These are phyloP conservation scores for Luidia sarsii DNA, from an alignment of 53 echinoderm and acorn worm genomes.

Conservation along the genomic window DNA sequence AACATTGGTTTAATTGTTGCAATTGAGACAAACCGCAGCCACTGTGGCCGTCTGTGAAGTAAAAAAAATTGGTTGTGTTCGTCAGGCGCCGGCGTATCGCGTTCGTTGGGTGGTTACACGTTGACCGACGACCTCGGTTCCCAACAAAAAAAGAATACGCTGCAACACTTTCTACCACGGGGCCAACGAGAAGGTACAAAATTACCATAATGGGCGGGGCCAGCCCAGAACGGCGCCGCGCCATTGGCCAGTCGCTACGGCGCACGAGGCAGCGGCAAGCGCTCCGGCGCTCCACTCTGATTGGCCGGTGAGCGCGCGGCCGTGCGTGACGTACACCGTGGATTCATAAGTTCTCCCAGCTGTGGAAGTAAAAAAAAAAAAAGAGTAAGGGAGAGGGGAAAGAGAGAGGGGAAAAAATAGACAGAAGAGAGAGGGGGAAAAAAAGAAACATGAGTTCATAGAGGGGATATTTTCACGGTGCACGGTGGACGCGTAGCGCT, in stretches of 20 bases:
- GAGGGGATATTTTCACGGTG: neutral
- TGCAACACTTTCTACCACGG: neutral
- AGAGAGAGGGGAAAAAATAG: neutral
- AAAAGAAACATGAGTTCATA: neutral
- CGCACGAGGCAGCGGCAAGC: neutral
- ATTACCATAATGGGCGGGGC: constrained; percentile 32
- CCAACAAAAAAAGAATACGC: no score
- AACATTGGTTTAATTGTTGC: no score
- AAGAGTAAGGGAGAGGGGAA: neutral
- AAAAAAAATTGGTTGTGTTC: no score
- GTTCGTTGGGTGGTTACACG: no score
- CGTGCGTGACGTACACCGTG: constrained; percentile 32
- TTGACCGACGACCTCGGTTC: no score
- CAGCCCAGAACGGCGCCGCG: neutral
- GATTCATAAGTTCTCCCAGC: constrained; percentile 52
- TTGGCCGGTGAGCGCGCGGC: neutral
- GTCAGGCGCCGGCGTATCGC: no score
- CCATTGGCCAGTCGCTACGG: constrained; percentile 17
- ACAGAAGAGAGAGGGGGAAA: neutral
- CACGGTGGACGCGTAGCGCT: no score
- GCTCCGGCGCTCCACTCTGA: neutral
- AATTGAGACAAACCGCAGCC: no score
- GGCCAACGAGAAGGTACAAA: neutral
- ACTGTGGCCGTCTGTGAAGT: no score
- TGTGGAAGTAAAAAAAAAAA: constrained; percentile 26